Conservation (phyloP, 2,888 invertebrate genomes). For the Stenotaenia linearis region DNA sequence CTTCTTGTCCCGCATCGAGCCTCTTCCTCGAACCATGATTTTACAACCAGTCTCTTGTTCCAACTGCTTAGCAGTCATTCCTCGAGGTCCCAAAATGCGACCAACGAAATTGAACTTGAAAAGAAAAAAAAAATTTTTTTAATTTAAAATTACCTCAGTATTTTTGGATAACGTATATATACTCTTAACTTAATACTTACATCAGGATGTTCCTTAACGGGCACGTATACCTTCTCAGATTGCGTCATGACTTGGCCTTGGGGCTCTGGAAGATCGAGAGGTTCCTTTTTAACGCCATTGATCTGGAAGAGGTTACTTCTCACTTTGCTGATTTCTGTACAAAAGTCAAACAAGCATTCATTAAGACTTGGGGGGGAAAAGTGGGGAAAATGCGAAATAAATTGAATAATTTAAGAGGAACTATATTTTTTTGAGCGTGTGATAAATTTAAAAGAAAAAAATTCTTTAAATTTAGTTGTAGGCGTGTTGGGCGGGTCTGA, state of each 20-base stretch:
- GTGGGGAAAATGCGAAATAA: not conserved
- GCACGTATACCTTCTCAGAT: constrained; percentile 99
- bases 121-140: constrained; percentile 43
- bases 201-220: constrained; percentile 99
- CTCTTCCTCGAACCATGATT: constrained; percentile 99
- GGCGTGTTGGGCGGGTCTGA: not conserved
- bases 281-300: constrained; percentile 93
- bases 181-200: constrained; percentile 61
- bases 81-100: constrained; percentile 96
- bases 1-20: constrained; percentile 98
- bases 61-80: constrained; percentile 99
- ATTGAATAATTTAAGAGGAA: not conserved
- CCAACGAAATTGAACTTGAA: constrained; percentile 99
- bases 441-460: not conserved
- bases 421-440: not conserved
- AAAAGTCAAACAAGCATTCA: constrained; percentile 42
- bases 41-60: constrained; percentile 99
- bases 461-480: not conserved
- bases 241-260: constrained; percentile 85
- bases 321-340: constrained; percentile 96
- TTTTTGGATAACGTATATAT: not conserved
- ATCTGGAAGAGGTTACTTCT: constrained; percentile 97
- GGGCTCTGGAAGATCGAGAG: constrained; percentile 81
- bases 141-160: not conserved
- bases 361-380: not conserved